Evolutionary conservation across 2,888 invertebrate genomes (phyloP).

Genomic region (Tachystola acroxantha): DNA sequence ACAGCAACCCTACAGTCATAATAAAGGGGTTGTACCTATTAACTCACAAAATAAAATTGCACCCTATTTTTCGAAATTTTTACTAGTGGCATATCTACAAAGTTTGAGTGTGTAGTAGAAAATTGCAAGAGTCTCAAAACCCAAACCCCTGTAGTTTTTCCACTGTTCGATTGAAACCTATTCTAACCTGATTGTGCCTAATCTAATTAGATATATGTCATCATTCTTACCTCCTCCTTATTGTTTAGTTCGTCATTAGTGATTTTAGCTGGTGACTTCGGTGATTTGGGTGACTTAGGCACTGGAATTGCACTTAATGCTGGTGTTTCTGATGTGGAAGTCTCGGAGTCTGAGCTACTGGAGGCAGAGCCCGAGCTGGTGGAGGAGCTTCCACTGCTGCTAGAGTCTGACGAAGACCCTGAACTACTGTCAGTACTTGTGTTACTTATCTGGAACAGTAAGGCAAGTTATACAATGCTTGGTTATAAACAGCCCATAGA

Average conservation of each 20-base stretch:
- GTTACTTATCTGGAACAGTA: slow-evolving; percentile 69
- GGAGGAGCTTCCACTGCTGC: slow-evolving; percentile 82
- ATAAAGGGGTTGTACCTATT: no score
- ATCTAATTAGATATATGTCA: no score
- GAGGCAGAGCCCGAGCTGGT: slow-evolving; percentile 84
- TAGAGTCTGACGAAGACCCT: slow-evolving; percentile 83
- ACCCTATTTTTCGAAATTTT: no score
- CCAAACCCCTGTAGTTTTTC: no score
- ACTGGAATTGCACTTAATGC: slow-evolving; percentile 28
- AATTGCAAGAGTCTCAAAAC: no score
- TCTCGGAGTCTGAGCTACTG: slow-evolving; percentile 84
- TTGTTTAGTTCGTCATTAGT: slow-evolving; percentile 46
- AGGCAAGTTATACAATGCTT: slow-evolving; percentile 20
- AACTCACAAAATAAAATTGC: no score
- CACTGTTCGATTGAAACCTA: no score
- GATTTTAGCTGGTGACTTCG: slow-evolving; percentile 57
- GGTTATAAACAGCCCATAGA: no score
- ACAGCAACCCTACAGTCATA: no score
- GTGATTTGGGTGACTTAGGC: slow-evolving; percentile 55
- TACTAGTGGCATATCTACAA: no score
- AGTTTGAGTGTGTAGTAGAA: no score
- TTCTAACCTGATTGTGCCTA: no score
- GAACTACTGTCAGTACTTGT: slow-evolving; percentile 81
- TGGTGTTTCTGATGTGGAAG: slow-evolving; percentile 74
- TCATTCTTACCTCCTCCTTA: slow-evolving; percentile 49